Evolutionary conservation across 2,113 vertebrate genomes (phyloP), one percentile per base, ranked within the genome.

Genomic region (Beaufortia kweichowensis): DNA sequence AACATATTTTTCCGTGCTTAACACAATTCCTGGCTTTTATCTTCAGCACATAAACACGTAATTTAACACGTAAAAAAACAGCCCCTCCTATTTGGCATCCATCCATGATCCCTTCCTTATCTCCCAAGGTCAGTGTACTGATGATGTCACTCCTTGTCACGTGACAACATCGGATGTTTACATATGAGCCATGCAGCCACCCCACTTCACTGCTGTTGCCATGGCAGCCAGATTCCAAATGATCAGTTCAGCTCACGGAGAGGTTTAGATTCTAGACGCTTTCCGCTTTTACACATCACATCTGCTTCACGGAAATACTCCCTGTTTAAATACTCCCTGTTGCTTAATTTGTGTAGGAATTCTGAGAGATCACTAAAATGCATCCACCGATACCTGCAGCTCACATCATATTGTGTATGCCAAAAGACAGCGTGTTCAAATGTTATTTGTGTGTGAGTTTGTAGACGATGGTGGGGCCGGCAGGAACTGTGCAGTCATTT

Each of bases 141-240:
- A 78, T 79, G 84, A 83, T 90, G 82, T 84, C 82, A 79, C 79
- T 75, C 63, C 6, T 17, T 28, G 65, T 83, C 85, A 87, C 84
- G 81, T 83, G 79, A 85, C 56, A 63, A 55, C 67, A 79, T 87
- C 71, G 75, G 70, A 77, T 82, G 82, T 89, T 88, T 81, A 83
- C 79, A 78, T 77, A 79, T 79, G 63, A 75, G 75, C 69, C 83
- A 81, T 10, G 57, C 53, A 78, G 75, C 81, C 21, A 10, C 85
- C 80, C 82, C 69, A 85, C 85, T 80, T 14, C 81, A 73, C 78
- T 80, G 79, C 65, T 84, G 90, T 91, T 90, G 85, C 87, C 84
- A 89, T 91, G 82, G 89, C 84, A 91, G 84, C 85, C 71, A 75
- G 69, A 84, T 86, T 86, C 84, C 79, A 79, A 77, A 76, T 67